phyloP scores from a whole-genome alignment of 2,888 invertebrate species.

The Choristoneura rosaceana region DNA sequence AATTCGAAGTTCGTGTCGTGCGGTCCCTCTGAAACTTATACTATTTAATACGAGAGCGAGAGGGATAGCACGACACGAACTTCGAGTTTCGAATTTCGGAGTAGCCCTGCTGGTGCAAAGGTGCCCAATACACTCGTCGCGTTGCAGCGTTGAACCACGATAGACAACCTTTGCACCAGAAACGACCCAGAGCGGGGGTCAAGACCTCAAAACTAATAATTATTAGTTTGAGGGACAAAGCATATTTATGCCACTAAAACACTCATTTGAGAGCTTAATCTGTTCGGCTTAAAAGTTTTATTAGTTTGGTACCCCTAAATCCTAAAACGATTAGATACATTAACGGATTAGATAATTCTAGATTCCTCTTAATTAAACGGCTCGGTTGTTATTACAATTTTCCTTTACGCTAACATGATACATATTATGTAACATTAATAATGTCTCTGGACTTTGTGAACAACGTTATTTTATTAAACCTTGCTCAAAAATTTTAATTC shows the following conservation, averaged over 20 bases:
- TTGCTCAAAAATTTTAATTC: background rate
- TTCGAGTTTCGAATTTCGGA: too few relatives aligned
- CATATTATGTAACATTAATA: background rate
- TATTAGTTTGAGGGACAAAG: background rate
- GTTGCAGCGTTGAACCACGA: too few relatives aligned
- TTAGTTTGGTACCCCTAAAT: conserved; percentile 2
- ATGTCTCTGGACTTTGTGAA: background rate
- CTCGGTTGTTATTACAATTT: background rate
- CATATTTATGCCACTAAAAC: background rate
- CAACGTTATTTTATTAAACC: conserved; percentile 9
- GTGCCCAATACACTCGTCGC: too few relatives aligned
- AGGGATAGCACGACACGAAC: too few relatives aligned
- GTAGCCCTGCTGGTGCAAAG: too few relatives aligned
- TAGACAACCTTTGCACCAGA: too few relatives aligned
- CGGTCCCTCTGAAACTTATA: too few relatives aligned
- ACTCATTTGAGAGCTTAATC: background rate
- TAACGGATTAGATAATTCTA: conserved; percentile 12
- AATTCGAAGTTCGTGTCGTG: too few relatives aligned
- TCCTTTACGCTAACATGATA: too few relatives aligned
- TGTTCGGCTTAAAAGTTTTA: conserved; percentile 3
- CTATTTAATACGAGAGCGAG: too few relatives aligned
- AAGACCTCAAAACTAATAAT: too few relatives aligned
- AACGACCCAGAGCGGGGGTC: too few relatives aligned
- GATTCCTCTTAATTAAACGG: background rate
- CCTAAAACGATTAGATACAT: conserved; percentile 17